These are phyloP conservation scores for Gymnoscopelus braueri DNA, from an alignment of 2,797 vertebrate species.

Conservation along the genomic window DNA sequence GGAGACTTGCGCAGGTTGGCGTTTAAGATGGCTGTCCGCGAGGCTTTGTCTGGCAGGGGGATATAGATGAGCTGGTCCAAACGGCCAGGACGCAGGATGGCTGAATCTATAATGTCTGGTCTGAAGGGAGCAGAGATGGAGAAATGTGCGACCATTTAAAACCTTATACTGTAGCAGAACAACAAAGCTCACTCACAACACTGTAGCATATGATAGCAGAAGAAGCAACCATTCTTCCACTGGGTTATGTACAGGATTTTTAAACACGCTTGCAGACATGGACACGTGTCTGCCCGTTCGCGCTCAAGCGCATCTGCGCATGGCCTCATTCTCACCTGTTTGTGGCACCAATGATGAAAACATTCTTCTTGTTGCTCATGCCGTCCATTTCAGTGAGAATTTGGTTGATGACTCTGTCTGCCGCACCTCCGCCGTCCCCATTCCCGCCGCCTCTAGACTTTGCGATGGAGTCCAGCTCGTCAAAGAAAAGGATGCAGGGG, in stretches of 20 bases:
- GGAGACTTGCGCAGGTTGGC: slow-evolving; percentile 98
- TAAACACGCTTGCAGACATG: too few relatives aligned
- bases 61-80: slow-evolving; percentile 98
- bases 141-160: too few relatives aligned
- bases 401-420: slow-evolving; percentile 97
- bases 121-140: slow-evolving; percentile 50
- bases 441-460: slow-evolving; percentile 96
- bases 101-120: slow-evolving; percentile 98
- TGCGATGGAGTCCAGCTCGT: slow-evolving; percentile 96
- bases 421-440: slow-evolving; percentile 94
- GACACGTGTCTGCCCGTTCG: too few relatives aligned
- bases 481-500: slow-evolving; percentile 96
- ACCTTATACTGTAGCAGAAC: too few relatives aligned
- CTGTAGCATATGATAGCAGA: too few relatives aligned
- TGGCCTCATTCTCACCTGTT: slow-evolving; percentile 67
- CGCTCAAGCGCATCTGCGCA: too few relatives aligned
- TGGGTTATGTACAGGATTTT: too few relatives aligned
- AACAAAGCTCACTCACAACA: too few relatives aligned
- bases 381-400: slow-evolving; percentile 98
- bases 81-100: slow-evolving; percentile 95
- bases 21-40: slow-evolving; percentile 95
- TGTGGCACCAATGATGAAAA: slow-evolving; percentile 97
- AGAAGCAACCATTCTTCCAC: too few relatives aligned
- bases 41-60: slow-evolving; percentile 97
- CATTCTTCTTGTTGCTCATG: slow-evolving; percentile 99